phyloP scores from a whole-genome alignment of 1,140 invertebrate genomes.

The Tenebrio molitor region DNA sequence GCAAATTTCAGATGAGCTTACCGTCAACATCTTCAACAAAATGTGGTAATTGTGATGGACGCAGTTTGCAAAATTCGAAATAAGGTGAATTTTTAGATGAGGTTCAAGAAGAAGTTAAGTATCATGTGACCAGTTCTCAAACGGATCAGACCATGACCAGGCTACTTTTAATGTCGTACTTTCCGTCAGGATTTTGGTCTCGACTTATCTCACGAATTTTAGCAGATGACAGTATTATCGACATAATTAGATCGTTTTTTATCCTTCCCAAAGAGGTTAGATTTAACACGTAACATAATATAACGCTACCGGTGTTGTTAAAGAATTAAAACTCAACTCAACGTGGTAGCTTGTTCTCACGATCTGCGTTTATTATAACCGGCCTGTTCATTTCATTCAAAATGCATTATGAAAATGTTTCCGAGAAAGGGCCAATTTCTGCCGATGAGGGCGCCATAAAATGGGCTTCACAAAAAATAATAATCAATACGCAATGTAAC shows the following conservation, averaged over 20 bases:
- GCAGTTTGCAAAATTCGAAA: slow-evolving; percentile 2
- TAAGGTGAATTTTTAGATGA: slow-evolving; percentile 21
- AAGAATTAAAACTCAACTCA: no score
- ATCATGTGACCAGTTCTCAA: slow-evolving; percentile 58
- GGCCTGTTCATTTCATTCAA: no score
- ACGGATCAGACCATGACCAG: slow-evolving; percentile 72
- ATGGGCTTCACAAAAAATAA: no score
- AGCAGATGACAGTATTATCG: slow-evolving; percentile 89
- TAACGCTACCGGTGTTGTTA: no score
- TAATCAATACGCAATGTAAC: no score
- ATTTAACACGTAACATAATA: no score
- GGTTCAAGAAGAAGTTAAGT: slow-evolving; percentile 59
- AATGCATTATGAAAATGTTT: no score
- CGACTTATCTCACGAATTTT: slow-evolving; percentile 92
- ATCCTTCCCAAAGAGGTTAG: slow-evolving; percentile 73
- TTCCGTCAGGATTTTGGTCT: slow-evolving; percentile 98
- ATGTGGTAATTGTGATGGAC: slow-evolving; percentile 49
- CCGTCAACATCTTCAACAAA: slow-evolving; percentile 51
- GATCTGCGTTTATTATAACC: no score
- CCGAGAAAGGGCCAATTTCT: no score
- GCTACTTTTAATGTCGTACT: slow-evolving; percentile 92
- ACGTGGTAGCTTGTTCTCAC: no score
- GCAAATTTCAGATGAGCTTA: slow-evolving; percentile 61
- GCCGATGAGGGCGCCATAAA: no score
- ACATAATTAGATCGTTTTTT: slow-evolving; percentile 83